These are phyloP conservation scores for Dysmachus trigonus DNA, from an alignment of 2,888 invertebrate species.

Conservation along the genomic window DNA sequence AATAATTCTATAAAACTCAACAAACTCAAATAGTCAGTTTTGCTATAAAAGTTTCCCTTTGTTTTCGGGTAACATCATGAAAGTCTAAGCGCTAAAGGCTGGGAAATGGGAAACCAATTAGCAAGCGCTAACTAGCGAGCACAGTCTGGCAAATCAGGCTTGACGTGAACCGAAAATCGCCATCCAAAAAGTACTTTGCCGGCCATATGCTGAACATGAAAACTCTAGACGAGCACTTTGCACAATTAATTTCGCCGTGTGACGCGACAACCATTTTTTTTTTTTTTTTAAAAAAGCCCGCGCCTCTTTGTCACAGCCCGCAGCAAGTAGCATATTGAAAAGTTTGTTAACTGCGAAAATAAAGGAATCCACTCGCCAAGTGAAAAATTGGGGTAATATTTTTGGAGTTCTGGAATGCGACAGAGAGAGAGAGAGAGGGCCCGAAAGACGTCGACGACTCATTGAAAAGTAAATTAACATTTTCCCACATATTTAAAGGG, in stretches of 20 bases:
- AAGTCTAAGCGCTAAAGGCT: not conserved
- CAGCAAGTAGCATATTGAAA: conserved; percentile 3
- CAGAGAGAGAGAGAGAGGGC: no score
- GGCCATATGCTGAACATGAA: not conserved
- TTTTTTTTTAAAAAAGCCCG: not conserved
- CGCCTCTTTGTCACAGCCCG: not conserved
- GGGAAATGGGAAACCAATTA: not conserved
- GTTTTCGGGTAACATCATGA: not conserved
- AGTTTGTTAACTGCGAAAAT: conserved; percentile 31
- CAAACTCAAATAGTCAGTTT: not conserved
- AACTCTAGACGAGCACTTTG: not conserved
- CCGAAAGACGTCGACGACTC: conserved; percentile 1
- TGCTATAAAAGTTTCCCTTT: not conserved
- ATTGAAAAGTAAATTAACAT: conserved; percentile 33
- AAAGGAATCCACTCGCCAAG: conserved; percentile 5
- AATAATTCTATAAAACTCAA: no score
- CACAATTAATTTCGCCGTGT: conserved; percentile 5
- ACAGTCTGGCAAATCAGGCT: not conserved
- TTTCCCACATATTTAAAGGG: conserved; percentile 24
- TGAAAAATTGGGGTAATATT: conserved; percentile 38
- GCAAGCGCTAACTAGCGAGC: not conserved
- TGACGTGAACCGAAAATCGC: not conserved
- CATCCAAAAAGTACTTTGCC: not conserved
- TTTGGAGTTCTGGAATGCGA: not conserved
- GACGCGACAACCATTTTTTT: not conserved